phyloP scores from a whole-genome alignment of 2,797 vertebrate species.

The Pseudotriccus pelzelni region DNA sequence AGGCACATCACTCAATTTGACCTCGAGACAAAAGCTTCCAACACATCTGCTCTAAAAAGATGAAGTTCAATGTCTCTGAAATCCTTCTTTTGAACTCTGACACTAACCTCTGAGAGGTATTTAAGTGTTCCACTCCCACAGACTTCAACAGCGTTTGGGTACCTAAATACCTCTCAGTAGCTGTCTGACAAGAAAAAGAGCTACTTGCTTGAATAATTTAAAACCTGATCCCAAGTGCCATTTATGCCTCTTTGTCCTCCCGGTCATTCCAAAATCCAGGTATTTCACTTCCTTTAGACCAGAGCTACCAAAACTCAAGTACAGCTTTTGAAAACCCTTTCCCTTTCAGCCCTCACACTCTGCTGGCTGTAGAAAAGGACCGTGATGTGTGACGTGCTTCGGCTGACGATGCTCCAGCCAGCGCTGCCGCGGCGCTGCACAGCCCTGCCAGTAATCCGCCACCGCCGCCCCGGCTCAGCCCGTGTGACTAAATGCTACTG shows the following conservation, averaged over 20 bases:
- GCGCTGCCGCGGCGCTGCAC: not conserved
- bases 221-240: not conserved
- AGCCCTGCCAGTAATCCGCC: not conserved
- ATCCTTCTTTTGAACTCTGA: not conserved
- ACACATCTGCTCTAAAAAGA: not conserved
- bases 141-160: not conserved
- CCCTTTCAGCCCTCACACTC: not conserved
- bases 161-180: not conserved
- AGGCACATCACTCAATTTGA: not conserved
- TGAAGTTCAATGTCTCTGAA: not conserved
- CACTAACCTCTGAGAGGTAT: not conserved
- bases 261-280: not conserved
- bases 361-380: conserved; percentile 5
- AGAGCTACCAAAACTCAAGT: not conserved
- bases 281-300: not conserved
- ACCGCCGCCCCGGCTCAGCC: rapidly evolving
- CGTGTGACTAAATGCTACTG: not conserved
- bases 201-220: not conserved
- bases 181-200: not conserved
- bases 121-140: not conserved
- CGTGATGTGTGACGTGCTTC: not conserved
- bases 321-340: not conserved
- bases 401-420: not conserved
- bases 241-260: not conserved
- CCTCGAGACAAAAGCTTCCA: not conserved